Conservation (phyloP, 35 echinoderm and acorn worm genomes). For the Holothuria glaberrima region DNA sequence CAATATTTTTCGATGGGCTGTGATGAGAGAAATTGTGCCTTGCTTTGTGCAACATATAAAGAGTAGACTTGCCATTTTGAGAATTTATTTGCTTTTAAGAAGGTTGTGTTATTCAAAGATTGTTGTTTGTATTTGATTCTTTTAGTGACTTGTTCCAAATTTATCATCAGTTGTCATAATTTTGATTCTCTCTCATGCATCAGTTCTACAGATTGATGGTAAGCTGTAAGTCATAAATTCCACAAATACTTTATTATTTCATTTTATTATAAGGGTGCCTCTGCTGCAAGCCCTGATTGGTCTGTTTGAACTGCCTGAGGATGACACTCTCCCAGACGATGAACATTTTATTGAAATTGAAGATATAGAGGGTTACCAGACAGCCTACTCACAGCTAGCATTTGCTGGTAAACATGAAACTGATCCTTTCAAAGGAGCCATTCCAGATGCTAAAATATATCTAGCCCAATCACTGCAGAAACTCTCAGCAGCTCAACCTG, state of each 20-base stretch:
- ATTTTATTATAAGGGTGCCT: conserved; percentile 60
- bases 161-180: not conserved
- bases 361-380: conserved; percentile 91
- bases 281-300: conserved; percentile 92
- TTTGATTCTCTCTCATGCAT: not conserved
- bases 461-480: conserved; percentile 86
- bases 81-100: no score
- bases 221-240: not conserved
- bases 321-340: conserved; percentile 91
- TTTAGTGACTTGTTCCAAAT: conserved; percentile 60
- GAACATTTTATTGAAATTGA: conserved; percentile 99
- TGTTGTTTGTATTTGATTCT: no score
- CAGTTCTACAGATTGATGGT: no score
- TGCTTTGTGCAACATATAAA: no score
- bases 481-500: conserved; percentile 71
- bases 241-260: no score
- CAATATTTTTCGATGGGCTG: no score
- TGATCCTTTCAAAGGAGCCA: conserved; percentile 82
- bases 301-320: conserved; percentile 96
- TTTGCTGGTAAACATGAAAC: conserved; percentile 83
- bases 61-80: no score
- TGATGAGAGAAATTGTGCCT: no score
- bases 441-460: conserved; percentile 77
- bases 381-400: conserved; percentile 86
- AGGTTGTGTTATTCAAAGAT: no score